A percentile compares a stretch with the other conserved stretches of the same genome.
Conservation (phyloP, 2,888 invertebrate species). For the Habroteleia sp. region DNA sequence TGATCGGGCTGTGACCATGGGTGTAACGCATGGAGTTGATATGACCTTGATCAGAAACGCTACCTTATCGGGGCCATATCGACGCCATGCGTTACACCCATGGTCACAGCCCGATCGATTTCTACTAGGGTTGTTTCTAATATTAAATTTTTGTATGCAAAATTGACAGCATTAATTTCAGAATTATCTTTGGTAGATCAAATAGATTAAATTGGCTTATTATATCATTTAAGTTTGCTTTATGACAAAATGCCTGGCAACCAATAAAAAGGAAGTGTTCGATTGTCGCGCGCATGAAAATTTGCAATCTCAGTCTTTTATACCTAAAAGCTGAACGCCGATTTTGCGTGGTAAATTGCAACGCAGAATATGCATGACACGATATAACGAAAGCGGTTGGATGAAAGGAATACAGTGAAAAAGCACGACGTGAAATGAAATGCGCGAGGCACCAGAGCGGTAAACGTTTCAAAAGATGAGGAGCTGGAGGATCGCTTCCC, state of each 20-base stretch:
- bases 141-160: too few species aligned
- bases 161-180: slow-evolving; percentile 15
- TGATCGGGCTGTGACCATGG: too few species aligned
- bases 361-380: slow-evolving; percentile 64
- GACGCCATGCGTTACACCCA: too few species aligned
- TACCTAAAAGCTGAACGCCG: slow-evolving; percentile 31
- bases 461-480: slow-evolving; percentile 67
- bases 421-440: slow-evolving; percentile 32
- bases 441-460: slow-evolving; percentile 45
- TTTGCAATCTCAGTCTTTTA: slow-evolving; percentile 44
- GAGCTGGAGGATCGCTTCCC: slow-evolving; percentile 45
- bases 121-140: too few species aligned
- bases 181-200: too few species aligned
- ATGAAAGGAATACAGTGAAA: slow-evolving; percentile 47
- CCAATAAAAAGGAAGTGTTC: slow-evolving; percentile 11
- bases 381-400: slow-evolving; percentile 49
- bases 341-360: slow-evolving; percentile 65
- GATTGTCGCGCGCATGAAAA: slow-evolving; percentile 40
- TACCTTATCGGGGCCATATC: too few species aligned
- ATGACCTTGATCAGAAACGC: too few species aligned
- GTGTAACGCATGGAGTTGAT: too few species aligned
- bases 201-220: slow-evolving; percentile 8
- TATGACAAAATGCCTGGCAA: slow-evolving; percentile 7
- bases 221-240: slow-evolving; percentile 23
- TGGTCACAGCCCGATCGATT: too few species aligned